Conservation (phyloP, 2,797 vertebrate species). For the Esox lucius region DNA sequence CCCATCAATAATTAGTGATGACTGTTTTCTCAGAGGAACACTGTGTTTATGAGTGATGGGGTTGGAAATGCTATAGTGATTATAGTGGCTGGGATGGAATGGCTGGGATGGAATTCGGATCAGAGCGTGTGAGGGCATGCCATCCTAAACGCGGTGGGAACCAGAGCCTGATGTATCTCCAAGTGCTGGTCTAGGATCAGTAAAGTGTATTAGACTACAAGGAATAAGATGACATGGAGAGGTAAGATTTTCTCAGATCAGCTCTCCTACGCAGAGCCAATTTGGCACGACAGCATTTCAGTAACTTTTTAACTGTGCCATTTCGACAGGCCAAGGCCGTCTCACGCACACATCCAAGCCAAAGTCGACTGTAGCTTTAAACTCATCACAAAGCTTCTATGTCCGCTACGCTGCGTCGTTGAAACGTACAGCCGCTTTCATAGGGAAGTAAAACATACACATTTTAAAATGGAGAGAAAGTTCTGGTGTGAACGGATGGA, state of each 20-base stretch:
- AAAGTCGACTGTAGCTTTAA: neutral
- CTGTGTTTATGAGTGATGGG: conserved; percentile 22
- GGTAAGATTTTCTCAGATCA: neutral
- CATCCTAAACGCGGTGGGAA: too few relatives aligned
- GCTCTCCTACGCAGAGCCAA: neutral
- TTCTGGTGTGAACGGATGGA: neutral
- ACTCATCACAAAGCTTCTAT: neutral
- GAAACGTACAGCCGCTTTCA: neutral
- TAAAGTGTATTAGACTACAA: neutral
- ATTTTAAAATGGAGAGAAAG: neutral
- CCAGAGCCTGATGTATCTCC: neutral
- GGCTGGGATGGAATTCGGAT: too few relatives aligned
- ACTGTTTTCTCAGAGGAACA: conserved; percentile 16
- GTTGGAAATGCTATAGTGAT: neutral
- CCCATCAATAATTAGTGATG: conserved; percentile 32
- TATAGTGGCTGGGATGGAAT: neutral
- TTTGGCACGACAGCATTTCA: neutral
- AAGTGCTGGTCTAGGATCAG: neutral
- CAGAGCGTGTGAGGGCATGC: neutral
- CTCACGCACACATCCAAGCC: neutral
- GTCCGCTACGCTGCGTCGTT: neutral
- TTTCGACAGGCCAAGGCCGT: neutral
- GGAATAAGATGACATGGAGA: neutral
- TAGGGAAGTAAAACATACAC: neutral
- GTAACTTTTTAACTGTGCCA: neutral